phyloP scores from a whole-genome alignment of 2,888 invertebrate genomes.

The Deladenus siricidicola region DNA sequence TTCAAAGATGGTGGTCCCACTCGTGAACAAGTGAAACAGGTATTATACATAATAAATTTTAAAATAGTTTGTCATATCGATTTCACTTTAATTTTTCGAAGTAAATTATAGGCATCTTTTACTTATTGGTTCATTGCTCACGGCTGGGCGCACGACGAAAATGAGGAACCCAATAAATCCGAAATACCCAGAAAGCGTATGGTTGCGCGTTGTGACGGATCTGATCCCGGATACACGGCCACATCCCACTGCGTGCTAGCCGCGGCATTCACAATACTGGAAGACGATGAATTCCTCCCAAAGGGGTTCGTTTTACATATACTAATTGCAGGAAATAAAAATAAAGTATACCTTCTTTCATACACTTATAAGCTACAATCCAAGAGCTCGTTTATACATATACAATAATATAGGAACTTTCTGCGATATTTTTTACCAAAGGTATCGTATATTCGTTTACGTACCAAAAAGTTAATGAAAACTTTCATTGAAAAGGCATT shows the following conservation, averaged over 20 bases:
- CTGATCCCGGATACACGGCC: constrained; percentile 54
- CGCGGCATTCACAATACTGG: constrained; percentile 68
- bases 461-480: not conserved
- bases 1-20: constrained; percentile 59
- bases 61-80: no score
- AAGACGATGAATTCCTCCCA: constrained; percentile 71
- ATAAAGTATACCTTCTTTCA: no score
- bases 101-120: constrained; percentile 64
- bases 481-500: not conserved
- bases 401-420: no score
- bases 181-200: constrained; percentile 64
- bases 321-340: no score
- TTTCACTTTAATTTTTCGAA: no score
- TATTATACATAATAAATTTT: no score
- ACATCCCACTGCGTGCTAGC: constrained; percentile 66
- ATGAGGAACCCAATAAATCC: constrained; percentile 54
- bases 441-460: no score
- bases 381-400: no score
- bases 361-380: no score
- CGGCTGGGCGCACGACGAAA: constrained; percentile 74
- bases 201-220: constrained; percentile 63
- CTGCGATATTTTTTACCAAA: no score
- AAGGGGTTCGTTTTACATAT: constrained; percentile 62
- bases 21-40: constrained; percentile 55
- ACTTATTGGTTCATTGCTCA: constrained; percentile 66